Conservation (phyloP, 53 echinoderm and acorn worm genomes). For the Hippasteria phrygiana region DNA sequence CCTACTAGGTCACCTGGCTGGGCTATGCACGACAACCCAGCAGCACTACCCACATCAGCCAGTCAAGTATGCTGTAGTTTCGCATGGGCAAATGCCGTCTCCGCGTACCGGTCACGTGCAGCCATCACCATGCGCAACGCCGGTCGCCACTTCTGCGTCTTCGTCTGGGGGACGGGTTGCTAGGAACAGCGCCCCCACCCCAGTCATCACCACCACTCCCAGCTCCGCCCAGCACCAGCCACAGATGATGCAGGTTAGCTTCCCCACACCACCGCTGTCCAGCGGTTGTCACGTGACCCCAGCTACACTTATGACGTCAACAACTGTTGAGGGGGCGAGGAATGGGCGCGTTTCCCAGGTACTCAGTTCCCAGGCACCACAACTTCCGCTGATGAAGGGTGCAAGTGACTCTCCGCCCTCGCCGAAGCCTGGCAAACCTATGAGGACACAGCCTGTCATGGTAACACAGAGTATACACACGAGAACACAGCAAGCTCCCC, state of each 20-base stretch:
- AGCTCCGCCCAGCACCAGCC: not conserved
- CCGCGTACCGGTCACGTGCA: not conserved
- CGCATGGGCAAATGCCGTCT: slow-evolving; percentile 11
- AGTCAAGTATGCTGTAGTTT: not conserved
- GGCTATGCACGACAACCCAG: slow-evolving; percentile 49
- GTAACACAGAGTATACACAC: slow-evolving; percentile 20
- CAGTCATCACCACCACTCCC: not conserved
- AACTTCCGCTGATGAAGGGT: not conserved
- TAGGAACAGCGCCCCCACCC: not conserved
- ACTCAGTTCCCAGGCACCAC: not conserved
- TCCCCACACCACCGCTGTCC: slow-evolving; percentile 57
- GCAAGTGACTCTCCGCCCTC: not conserved
- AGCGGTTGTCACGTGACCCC: not conserved
- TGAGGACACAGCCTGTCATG: slow-evolving; percentile 32
- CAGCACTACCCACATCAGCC: slow-evolving; percentile 24
- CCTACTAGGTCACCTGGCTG: slow-evolving; percentile 81
- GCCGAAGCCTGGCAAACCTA: not conserved
- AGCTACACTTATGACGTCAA: not conserved
- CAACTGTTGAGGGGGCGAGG: slow-evolving; percentile 17
- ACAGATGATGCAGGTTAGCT: slow-evolving; percentile 26
- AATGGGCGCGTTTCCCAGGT: not conserved
- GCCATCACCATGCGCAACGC: not conserved
- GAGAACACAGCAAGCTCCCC: not conserved
- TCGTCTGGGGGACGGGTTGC: not conserved
- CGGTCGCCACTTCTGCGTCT: not conserved